Percentiles rank a stretch among this genome's conserved stretches.
phyloP scores from a whole-genome alignment of 2,113 vertebrate genomes.

The Sorex fumeus region DNA sequence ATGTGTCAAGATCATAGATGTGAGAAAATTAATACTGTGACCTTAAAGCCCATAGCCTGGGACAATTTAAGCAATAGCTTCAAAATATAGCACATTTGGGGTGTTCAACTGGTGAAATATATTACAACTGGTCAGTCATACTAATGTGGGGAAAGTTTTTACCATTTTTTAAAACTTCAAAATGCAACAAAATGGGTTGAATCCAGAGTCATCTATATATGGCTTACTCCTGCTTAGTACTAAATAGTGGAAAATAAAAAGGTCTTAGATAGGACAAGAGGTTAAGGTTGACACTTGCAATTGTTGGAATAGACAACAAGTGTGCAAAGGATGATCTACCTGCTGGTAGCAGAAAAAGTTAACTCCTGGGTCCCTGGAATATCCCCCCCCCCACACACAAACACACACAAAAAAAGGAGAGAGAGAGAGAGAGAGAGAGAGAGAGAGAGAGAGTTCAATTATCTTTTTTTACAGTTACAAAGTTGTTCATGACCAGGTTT shows the following conservation, averaged over 20 bases:
- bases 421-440: no score
- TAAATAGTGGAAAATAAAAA: background rate
- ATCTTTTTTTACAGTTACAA: background rate
- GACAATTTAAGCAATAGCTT: conserved; percentile 60
- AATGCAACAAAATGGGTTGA: conserved; percentile 20
- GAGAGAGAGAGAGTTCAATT: no score
- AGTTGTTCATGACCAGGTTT: background rate
- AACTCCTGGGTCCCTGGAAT: no score
- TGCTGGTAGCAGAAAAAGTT: background rate
- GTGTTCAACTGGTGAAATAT: conserved; percentile 49
- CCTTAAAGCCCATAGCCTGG: conserved; percentile 32
- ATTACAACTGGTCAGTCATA: background rate
- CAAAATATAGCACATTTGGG: background rate
- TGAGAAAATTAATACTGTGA: conserved; percentile 56
- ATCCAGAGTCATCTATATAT: background rate
- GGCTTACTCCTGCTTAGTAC: background rate
- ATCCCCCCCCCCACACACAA: no score
- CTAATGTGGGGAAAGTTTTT: background rate
- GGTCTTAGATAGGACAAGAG: background rate
- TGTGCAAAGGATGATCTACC: background rate
- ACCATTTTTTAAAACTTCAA: background rate
- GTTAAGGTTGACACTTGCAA: background rate
- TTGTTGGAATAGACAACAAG: background rate
- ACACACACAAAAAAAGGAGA: no score
- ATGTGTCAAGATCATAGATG: conserved; percentile 40